Conservation (phyloP, 2,113 vertebrate species). For the Engraulis encrasicolus region DNA sequence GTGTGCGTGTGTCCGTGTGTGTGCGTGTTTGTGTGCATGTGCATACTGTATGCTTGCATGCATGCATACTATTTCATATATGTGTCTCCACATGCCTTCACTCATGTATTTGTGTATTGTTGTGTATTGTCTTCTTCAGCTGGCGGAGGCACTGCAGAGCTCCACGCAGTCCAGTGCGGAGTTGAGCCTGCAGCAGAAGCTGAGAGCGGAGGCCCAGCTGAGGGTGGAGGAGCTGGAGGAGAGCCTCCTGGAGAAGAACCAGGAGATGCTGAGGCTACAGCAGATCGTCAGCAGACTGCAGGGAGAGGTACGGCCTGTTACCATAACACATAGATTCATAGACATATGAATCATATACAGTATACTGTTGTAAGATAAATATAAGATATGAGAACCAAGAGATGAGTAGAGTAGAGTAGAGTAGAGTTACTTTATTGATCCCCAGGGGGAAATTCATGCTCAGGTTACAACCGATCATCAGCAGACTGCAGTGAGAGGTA, state of each 20-base stretch:
- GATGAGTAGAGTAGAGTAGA: too few relatives aligned
- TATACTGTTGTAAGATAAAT: too few relatives aligned
- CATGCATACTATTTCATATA: not conserved
- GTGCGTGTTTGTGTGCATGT: conserved; percentile 10
- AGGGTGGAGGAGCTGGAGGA: conserved; percentile 77
- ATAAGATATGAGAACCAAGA: too few relatives aligned
- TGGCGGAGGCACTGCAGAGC: conserved; percentile 61
- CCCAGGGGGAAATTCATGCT: too few relatives aligned
- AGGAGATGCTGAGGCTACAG: conserved; percentile 67
- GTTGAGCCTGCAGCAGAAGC: conserved; percentile 72
- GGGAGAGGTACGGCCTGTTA: conserved; percentile 67
- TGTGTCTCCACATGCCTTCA: too few relatives aligned
- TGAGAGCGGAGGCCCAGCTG: conserved; percentile 64
- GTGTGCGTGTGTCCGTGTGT: too few relatives aligned
- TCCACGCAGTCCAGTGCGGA: conserved; percentile 55
- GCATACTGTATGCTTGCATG: too few relatives aligned
- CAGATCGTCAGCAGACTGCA: conserved; percentile 64
- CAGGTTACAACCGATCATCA: too few relatives aligned
- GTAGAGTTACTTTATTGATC: too few relatives aligned
- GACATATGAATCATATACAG: too few relatives aligned
- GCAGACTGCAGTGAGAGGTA: too few relatives aligned
- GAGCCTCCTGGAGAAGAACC: conserved; percentile 70
- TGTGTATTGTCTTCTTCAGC: conserved; percentile 53
- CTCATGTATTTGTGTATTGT: not conserved
- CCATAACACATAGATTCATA: not conserved